phyloP scores from a whole-genome alignment of 2,888 invertebrate genomes.

The Meliscaeva auricollis region DNA sequence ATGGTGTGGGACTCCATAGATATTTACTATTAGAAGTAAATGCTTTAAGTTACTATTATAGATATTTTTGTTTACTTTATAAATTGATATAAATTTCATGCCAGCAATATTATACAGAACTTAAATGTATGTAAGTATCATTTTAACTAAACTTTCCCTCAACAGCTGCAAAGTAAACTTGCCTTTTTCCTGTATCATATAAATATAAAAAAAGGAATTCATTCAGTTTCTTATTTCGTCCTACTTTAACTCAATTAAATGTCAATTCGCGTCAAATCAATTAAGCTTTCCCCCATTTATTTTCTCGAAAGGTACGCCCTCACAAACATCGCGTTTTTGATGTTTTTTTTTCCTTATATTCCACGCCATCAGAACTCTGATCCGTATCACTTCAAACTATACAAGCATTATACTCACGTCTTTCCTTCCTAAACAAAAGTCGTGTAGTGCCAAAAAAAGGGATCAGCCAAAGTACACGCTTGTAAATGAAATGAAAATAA shows the following conservation, averaged over 20 bases:
- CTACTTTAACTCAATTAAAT: conserved; percentile 43
- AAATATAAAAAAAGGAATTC: background rate
- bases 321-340: conserved; percentile 15
- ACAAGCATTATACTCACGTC: conserved; percentile 22
- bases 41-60: no score
- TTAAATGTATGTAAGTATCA: no score
- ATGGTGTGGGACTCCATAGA: no score
- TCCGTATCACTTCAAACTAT: conserved; percentile 37
- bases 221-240: conserved; percentile 1
- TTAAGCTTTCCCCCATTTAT: conserved; percentile 59
- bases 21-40: no score
- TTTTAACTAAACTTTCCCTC: conserved; percentile 2
- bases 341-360: background rate
- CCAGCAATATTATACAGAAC: no score
- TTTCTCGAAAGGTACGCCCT: conserved; percentile 12
- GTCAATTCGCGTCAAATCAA: conserved; percentile 57
- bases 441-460: conserved; percentile 26
- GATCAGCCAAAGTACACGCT: conserved; percentile 32
- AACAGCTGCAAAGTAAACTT: background rate
- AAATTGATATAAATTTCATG: no score
- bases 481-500: conserved; percentile 17
- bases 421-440: conserved; percentile 3
- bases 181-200: background rate
- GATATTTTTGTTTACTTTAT: no score
- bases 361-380: conserved; percentile 35